Evolutionary conservation across 2,113 vertebrate species (phyloP).

Genomic region (Ochotona curzoniae): DNA sequence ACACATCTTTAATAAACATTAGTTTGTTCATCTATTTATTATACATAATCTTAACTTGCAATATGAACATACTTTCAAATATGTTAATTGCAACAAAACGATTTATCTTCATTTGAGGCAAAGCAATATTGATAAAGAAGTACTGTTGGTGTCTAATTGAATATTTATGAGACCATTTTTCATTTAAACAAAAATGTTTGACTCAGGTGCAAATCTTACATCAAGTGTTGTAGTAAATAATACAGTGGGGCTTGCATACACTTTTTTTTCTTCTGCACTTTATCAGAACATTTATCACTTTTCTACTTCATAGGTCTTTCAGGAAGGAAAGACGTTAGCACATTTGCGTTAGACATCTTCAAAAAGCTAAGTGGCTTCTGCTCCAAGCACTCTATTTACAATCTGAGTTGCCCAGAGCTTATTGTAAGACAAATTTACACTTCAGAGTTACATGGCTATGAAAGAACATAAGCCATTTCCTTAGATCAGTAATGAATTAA

Average conservation of each 20-base stretch:
- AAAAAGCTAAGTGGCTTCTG: background rate
- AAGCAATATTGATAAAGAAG: background rate
- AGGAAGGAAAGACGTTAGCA: background rate
- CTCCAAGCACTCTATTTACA: background rate
- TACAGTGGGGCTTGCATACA: background rate
- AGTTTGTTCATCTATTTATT: background rate
- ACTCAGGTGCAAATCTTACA: background rate
- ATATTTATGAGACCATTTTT: background rate
- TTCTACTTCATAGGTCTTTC: accelerated
- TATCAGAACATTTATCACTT: background rate
- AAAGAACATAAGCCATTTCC: background rate
- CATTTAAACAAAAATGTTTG: background rate
- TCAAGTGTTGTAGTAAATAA: background rate
- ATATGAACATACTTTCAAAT: background rate
- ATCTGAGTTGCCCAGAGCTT: background rate
- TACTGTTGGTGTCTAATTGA: background rate
- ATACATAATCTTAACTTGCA: background rate
- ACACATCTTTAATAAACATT: background rate
- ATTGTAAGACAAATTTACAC: background rate
- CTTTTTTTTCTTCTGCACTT: background rate
- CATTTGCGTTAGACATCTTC: background rate
- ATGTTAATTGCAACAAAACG: background rate
- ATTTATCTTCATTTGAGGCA: background rate
- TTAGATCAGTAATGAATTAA: background rate
- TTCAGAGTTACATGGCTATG: background rate